A percentile compares a stretch with the other conserved stretches of the same genome.
Conservation (phyloP, 2,888 invertebrate species). For the Pemphredon lugubris region DNA sequence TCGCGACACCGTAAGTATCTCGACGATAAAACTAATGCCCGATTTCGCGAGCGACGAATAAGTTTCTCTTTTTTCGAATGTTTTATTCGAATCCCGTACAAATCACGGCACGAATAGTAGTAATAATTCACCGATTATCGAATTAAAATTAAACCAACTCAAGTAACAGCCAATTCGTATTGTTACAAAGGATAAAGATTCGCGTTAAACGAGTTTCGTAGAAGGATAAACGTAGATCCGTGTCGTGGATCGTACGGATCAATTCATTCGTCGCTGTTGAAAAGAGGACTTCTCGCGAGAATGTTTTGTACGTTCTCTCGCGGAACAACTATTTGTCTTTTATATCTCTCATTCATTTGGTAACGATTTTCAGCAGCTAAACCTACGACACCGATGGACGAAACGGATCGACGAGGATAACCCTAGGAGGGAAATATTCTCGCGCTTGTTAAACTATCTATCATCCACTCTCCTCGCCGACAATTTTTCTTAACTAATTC, state of each 20-base stretch:
- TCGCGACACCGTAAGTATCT: constrained; percentile 30
- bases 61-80: neutral
- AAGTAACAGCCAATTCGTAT: too few relatives aligned
- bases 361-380: constrained; percentile 53
- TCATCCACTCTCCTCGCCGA: constrained; percentile 34
- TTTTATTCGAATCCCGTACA: neutral
- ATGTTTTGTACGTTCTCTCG: constrained; percentile 1
- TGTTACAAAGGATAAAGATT: too few relatives aligned
- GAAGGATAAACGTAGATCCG: neutral
- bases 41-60: constrained; percentile 49
- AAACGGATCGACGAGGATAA: constrained; percentile 59
- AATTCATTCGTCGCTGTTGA: constrained; percentile 36
- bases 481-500: constrained; percentile 43
- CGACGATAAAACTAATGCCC: constrained; percentile 30
- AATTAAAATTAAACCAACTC: too few relatives aligned
- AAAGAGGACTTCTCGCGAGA: constrained; percentile 5
- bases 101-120: neutral
- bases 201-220: neutral
- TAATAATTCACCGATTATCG: too few relatives aligned
- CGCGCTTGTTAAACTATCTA: constrained; percentile 41
- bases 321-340: constrained; percentile 35
- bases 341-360: constrained; percentile 30
- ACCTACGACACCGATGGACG: constrained; percentile 66
- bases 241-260: neutral
- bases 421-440: constrained; percentile 24